Conservation (phyloP, 2,797 vertebrate species). For the Petrocephalus sullivani region DNA sequence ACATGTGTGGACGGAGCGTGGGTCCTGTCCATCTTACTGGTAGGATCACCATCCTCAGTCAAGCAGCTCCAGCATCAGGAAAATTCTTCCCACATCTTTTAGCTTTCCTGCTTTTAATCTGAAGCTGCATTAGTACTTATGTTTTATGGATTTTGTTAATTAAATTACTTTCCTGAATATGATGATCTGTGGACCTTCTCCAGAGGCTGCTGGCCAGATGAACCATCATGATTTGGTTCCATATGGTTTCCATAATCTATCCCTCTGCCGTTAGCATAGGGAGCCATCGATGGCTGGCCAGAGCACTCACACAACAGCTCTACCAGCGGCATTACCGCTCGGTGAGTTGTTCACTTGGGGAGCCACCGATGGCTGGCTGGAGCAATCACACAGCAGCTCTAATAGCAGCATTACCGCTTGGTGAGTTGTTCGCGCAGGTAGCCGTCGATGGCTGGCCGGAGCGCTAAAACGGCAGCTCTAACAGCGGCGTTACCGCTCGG, state of each 20-base stretch:
- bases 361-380: not conserved
- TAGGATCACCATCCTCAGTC: not conserved
- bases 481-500: too few relatives aligned
- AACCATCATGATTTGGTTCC: not conserved
- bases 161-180: constrained; percentile 4
- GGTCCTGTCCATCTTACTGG: not conserved
- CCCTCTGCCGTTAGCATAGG: not conserved
- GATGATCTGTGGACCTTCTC: not conserved
- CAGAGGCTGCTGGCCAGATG: not conserved
- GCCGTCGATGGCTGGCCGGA: too few relatives aligned
- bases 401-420: too few relatives aligned
- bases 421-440: too few relatives aligned
- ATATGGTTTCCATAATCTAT: not conserved
- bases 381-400: too few relatives aligned
- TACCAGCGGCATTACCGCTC: too few relatives aligned
- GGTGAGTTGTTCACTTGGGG: not conserved
- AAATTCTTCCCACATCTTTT: not conserved
- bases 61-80: not conserved
- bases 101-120: not conserved
- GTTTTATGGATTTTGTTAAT: constrained; percentile 4
- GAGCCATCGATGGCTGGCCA: not conserved
- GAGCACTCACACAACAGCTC: too few relatives aligned
- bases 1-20: not conserved
- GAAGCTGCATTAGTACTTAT: not conserved
- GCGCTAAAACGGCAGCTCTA: too few relatives aligned